Evolutionary conservation across 2,888 invertebrate species (phyloP).

Genomic region (Caenorhabditis doughertyi): DNA sequence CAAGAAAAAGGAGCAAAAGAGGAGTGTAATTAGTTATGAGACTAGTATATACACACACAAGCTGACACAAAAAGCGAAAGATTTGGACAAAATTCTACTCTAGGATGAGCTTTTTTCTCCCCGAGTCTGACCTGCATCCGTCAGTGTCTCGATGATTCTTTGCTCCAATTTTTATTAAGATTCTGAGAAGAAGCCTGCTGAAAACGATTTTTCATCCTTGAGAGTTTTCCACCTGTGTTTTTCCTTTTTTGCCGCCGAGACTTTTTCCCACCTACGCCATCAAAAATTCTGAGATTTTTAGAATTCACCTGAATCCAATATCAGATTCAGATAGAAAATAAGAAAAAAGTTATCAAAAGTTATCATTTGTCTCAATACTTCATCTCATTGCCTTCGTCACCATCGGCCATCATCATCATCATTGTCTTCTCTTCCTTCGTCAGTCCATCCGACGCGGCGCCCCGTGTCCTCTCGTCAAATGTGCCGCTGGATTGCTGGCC

Average conservation of each 20-base stretch:
- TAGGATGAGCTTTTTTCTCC: not conserved
- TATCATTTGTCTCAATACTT: too few species aligned
- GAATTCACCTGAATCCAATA: not conserved
- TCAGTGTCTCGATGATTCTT: not conserved
- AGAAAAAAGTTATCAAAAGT: not conserved
- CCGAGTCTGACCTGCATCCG: not conserved
- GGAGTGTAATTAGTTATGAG: constrained; percentile 59
- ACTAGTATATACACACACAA: not conserved
- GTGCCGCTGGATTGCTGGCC: too few species aligned
- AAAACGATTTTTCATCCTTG: not conserved
- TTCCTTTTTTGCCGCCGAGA: not conserved
- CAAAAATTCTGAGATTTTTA: not conserved
- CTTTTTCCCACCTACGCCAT: not conserved
- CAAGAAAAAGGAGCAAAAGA: not conserved
- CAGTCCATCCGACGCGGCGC: constrained; percentile 11
- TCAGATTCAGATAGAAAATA: not conserved
- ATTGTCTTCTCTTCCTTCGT: not conserved
- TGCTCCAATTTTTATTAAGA: not conserved
- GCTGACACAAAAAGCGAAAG: not conserved
- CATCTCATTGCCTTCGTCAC: not conserved
- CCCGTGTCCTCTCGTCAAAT: constrained; percentile 15
- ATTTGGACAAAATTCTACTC: constrained; percentile 24
- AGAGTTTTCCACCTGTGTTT: constrained; percentile 4
- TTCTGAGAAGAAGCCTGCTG: not conserved
- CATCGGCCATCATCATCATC: not conserved